Conservation (phyloP, 2,113 vertebrate species). For the Onychostoma macrolepis region DNA sequence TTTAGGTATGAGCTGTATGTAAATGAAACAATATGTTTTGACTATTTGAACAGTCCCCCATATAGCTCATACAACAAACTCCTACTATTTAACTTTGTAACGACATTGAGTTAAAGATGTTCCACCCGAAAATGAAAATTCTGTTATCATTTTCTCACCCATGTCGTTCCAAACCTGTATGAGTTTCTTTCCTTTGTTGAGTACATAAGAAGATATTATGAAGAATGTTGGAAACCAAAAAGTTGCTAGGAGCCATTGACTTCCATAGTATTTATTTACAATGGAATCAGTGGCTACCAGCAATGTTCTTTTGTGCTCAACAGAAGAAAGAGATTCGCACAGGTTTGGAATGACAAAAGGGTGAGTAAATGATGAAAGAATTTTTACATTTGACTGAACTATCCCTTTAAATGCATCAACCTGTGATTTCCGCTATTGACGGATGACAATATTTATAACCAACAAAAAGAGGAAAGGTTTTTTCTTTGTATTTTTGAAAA, state of each 20-base stretch:
- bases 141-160: neutral
- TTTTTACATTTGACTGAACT: no score
- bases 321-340: neutral
- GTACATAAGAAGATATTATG: neutral
- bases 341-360: neutral
- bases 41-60: no score
- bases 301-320: no score
- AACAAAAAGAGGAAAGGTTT: neutral
- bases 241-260: neutral
- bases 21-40: neutral
- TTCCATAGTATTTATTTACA: neutral
- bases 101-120: no score
- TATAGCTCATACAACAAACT: neutral
- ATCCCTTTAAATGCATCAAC: neutral
- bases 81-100: neutral
- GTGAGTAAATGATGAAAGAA: neutral
- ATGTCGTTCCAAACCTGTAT: neutral
- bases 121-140: no score
- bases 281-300: no score
- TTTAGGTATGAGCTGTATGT: neutral
- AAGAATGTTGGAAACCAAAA: neutral
- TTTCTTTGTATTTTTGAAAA: no score
- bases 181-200: neutral
- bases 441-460: neutral
- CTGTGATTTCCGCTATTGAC: neutral